Percentiles rank a stretch among this genome's conserved stretches.
Evolutionary conservation across 2,797 vertebrate species (phyloP).

Genomic region (Coendou prehensilis): DNA sequence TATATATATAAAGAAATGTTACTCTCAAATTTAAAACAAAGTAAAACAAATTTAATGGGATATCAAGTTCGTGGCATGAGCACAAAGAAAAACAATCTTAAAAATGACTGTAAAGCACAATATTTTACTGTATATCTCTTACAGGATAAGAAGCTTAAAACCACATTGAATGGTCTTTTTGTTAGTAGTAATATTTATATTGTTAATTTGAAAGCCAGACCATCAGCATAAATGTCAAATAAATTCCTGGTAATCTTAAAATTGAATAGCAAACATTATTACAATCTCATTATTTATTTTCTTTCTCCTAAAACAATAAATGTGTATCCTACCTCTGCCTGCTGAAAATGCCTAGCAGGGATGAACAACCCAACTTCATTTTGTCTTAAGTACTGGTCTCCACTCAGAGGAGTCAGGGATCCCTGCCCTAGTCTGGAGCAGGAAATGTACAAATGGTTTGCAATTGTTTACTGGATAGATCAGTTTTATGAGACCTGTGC

Average conservation of each 20-base stretch:
- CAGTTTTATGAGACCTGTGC: background rate
- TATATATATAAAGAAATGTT: background rate
- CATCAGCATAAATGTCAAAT: conserved; percentile 2
- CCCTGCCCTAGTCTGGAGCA: background rate
- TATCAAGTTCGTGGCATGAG: background rate
- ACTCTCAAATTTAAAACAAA: conserved; percentile 1
- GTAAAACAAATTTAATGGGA: background rate
- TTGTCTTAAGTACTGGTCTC: background rate
- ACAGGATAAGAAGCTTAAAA: background rate
- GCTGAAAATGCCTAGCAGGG: background rate
- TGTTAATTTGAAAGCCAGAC: conserved; percentile 30
- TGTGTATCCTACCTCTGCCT: background rate
- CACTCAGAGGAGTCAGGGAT: background rate
- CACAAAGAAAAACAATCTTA: background rate
- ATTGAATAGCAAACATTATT: background rate
- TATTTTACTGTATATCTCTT: background rate
- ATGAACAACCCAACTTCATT: background rate
- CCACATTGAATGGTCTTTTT: background rate
- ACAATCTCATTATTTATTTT: background rate
- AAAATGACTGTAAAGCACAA: background rate
- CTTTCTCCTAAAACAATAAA: background rate
- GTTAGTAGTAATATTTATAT: background rate
- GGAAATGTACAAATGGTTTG: background rate
- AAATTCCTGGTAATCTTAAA: background rate
- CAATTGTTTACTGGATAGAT: background rate